A percentile compares a stretch with the other conserved stretches of the same genome.
These are phyloP conservation scores for Platycheirus albimanus DNA, from an alignment of 2,888 invertebrate genomes.

Conservation along the genomic window DNA sequence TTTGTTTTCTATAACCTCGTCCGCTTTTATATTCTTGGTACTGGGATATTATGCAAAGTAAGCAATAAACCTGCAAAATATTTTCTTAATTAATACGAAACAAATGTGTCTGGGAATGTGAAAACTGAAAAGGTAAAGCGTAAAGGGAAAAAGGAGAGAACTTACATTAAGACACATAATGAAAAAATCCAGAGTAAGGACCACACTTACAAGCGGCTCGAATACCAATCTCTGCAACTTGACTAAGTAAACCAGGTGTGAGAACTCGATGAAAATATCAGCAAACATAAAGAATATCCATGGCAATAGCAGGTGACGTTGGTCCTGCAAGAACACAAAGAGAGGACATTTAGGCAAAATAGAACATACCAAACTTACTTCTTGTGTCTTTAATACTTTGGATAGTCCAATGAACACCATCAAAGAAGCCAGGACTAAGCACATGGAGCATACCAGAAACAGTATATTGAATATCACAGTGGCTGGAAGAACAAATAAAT, in stretches of 20 bases:
- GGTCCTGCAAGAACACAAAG: slow-evolving; percentile 84
- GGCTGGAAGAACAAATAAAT: slow-evolving; percentile 84
- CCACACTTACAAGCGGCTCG: slow-evolving; percentile 89
- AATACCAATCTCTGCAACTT: slow-evolving; percentile 87
- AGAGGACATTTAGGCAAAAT: slow-evolving; percentile 42
- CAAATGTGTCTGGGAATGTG: neutral
- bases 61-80: slow-evolving; percentile 87
- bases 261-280: slow-evolving; percentile 87
- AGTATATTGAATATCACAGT: slow-evolving; percentile 88
- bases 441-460: slow-evolving; percentile 86
- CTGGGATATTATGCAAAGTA: slow-evolving; percentile 93
- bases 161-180: slow-evolving; percentile 90
- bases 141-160: slow-evolving; percentile 76
- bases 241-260: slow-evolving; percentile 87
- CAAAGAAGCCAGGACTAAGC: slow-evolving; percentile 87
- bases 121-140: too few relatives aligned
- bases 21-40: slow-evolving; percentile 91
- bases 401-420: slow-evolving; percentile 88
- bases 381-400: slow-evolving; percentile 85
- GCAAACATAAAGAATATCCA: slow-evolving; percentile 88
- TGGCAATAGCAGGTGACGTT: slow-evolving; percentile 87
- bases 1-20: slow-evolving; percentile 85
- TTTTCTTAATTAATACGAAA: slow-evolving; percentile 18
- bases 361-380: slow-evolving; percentile 53
- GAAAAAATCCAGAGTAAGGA: slow-evolving; percentile 91